Evolutionary conservation across 2,888 invertebrate species (phyloP), one percentile per base, ranked within the genome.

Genomic region (Calameuta idolon): DNA sequence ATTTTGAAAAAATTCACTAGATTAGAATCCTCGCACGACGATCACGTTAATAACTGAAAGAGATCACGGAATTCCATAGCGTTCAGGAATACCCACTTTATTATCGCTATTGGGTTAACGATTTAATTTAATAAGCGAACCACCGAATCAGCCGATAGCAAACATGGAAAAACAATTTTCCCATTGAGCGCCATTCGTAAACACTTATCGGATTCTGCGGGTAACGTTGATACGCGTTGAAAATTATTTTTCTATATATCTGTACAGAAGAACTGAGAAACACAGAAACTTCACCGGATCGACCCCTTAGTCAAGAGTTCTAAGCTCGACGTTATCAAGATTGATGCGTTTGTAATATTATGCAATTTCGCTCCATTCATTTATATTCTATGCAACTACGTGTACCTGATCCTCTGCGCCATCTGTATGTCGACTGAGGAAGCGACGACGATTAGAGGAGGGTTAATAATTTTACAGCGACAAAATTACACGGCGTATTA

Each of bases 131-230:
- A 88, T 88, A 88, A 86, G 82, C 83, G 83, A 82, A 82, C 81
- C 82, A 83, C 83, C 83, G 88, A 88, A 73, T 76, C 69, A 11
- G 71, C 33, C 82, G 89, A 88, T 87, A 85, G 82, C 83, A 82
- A 85, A 87, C 87, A 87, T 84, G 85, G 85, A 87, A 89, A 88
- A 88, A 87, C 87, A 88, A 87, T 87, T 88, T 55, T 88, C 82
- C 83, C 81, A 78, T 79, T 80, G 83, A 87, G 83, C 81, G 80
- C 83, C 82, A 85, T 85, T 55, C 23, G 55, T 55, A 55, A 55
- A 55, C 55, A 55, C 55, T 55, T 55, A 55, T 55, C 55, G 23
- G 23, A 55, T 55, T 55, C 55, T 55, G 55, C 23, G 55, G 55
- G 23, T 55, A 23, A 55, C 55, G 23, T 23, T 23, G 23, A 23